Base-by-base conservation (phyloP, 2,888 invertebrate genomes). In the Argyresthia albistria region DNA sequence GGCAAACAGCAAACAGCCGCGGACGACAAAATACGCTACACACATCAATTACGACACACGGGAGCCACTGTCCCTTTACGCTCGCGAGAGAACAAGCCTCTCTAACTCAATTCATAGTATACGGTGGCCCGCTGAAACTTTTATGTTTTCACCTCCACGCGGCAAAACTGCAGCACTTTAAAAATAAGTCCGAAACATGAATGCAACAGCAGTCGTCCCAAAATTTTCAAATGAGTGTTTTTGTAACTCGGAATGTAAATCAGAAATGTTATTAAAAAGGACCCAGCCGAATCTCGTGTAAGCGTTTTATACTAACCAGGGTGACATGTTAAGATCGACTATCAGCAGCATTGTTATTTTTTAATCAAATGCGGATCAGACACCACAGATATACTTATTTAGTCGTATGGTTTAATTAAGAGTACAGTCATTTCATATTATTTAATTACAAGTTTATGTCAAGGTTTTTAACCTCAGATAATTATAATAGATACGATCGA, bases 101-200 rank as follows among this genome's bases (percentile, higher is more conserved):
- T 71, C 73, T 78, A 76, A 81, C 78, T 77, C 76, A 76, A 81
- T 82, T 82, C 77, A 79, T 80, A 80, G 78, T 70, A 63, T 67
- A 65, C 67, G 62, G 63, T 59, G 60, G 61, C 54, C 58, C 60
- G 64, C 63, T 67, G 63, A 69, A 70, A 68, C 72, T 76, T 80
- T 76, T 74, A 70, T 67, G 64, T 71, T 70, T 71, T 62, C 65
- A 60, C 62, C 61, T 62, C 57, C 55, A 51, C 57, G 59, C 57
- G 53, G 56, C 65, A 54, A 61, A 62, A 58, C 57, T 59, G 43
- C 42, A 42, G 42, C 50, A 52, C 35, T 52, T 52, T 46, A 52
- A 46, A 25, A 25, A 52, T 51, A 52, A 46, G 25, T 36, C 37
- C 12, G 39, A 46, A 52, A 37, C 52, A 52, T 42, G 37, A 52